phyloP scores from a whole-genome alignment of 2,113 vertebrate genomes.

The Trogon melanurus region DNA sequence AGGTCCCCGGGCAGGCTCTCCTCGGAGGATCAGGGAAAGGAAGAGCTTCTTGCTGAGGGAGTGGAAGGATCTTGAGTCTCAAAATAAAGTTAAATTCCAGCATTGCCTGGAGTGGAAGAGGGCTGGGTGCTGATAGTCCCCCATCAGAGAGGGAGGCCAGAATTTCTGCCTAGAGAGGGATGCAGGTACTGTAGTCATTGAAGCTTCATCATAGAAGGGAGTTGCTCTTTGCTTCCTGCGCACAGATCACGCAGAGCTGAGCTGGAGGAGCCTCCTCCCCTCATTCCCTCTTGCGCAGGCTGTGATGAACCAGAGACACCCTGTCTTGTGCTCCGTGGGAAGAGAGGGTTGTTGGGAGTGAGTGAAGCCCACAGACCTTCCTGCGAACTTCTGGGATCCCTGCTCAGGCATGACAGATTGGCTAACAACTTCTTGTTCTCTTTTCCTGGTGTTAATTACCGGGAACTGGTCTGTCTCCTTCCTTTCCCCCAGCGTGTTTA shows the following conservation, averaged over 20 bases:
- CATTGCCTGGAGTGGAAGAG: not conserved
- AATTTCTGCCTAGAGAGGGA: not conserved
- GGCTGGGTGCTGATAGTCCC: not conserved
- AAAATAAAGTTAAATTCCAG: not conserved
- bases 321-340: not conserved
- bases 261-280: not conserved
- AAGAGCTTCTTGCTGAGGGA: not conserved
- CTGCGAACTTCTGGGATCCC: not conserved
- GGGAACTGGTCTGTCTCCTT: not conserved
- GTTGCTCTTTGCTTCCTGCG: not conserved
- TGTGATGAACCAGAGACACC: not conserved
- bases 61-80: not conserved
- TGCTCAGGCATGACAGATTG: not conserved
- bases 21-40: not conserved
- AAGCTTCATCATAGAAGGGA: not conserved
- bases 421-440: not conserved
- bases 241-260: not conserved
- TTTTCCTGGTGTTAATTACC: not conserved
- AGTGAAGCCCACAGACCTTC: not conserved
- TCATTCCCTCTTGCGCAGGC: not conserved
- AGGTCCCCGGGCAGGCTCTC: not conserved
- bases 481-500: not conserved
- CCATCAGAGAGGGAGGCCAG: not conserved
- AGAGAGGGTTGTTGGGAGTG: not conserved
- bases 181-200: not conserved